Base-by-base conservation (phyloP, 2,113 vertebrate genomes). In the Anoplopoma fimbria region DNA sequence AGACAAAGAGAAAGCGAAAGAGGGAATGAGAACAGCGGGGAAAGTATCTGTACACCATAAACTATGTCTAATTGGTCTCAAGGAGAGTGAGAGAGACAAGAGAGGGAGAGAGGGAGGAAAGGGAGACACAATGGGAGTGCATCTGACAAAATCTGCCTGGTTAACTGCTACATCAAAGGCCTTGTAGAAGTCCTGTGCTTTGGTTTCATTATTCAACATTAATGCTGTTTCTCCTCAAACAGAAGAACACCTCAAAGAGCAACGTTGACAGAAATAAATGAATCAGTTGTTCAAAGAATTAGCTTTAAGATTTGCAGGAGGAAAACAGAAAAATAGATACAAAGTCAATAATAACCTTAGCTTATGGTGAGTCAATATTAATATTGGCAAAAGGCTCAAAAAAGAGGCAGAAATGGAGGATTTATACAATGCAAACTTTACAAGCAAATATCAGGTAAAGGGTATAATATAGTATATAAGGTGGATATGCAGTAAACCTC, bases 1-100 rank as follows among this genome's bases (percentile, higher is more conserved):
- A 40, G 42, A 42, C 42, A 81, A 27, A 57, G 57, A 49, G 62
- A n/a, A 29, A 68, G 10, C 0, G 1, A 27, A 25, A 55, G 58
- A 42, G 67, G 29, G 3, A 65, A 42, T 49, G n/a, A 29, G 65
- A 61, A 71, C 38, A 40, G 49, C 65, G 38, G 31, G 53, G 5
- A 21, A 74, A 75, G 69, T 60, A 64, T 82, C 55, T 75, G 38
- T 68, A 82, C 45, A 27, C 80, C 55, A 77, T 89, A 84, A 89
- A 89, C 72, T 85, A 82, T 82, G 29, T 76, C 71, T 89, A 89
- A 88, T 89, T 92, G 81, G 89, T 92, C 87, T 89, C 87, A 79
- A 67, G 67, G 88, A 86, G 82, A 83, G 77, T 10, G 67, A 69
- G 69, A 36, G 53, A 75, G 17, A 51, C 19, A 47, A 69, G 19